phyloP scores from a whole-genome alignment of 2,797 vertebrate species.

The Pogonophryne albipinna region DNA sequence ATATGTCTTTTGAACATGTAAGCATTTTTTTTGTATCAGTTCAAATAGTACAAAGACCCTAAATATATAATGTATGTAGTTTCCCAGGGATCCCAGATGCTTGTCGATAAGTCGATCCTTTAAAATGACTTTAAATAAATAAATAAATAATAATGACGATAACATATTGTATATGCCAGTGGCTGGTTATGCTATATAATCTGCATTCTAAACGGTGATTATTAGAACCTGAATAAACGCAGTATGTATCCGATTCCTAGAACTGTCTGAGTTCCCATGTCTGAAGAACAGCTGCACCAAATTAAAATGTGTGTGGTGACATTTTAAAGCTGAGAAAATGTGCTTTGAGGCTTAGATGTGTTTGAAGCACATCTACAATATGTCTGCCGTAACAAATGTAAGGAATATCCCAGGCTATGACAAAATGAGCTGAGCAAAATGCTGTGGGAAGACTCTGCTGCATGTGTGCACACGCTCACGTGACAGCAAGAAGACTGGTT shows the following conservation, averaged over 20 bases:
- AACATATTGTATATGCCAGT: no score
- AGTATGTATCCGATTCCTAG: not conserved
- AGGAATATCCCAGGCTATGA: not conserved
- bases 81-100: no score
- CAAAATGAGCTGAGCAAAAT: not conserved
- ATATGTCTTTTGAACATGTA: no score
- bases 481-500: no score
- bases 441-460: no score
- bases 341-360: constrained; percentile 4
- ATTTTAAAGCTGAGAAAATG: not conserved
- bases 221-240: not conserved
- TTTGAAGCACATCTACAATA: constrained; percentile 11
- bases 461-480: no score
- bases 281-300: constrained; percentile 20
- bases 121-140: no score
- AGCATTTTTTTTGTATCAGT: no score
- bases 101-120: no score
- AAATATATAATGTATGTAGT: no score
- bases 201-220: not conserved
- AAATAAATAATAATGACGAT: no score
- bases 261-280: not conserved
- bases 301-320: not conserved
- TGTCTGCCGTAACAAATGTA: not conserved
- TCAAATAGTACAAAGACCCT: no score
- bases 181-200: not conserved